phyloP scores from a whole-genome alignment of 2,888 invertebrate species.

The Athrips mouffetella region DNA sequence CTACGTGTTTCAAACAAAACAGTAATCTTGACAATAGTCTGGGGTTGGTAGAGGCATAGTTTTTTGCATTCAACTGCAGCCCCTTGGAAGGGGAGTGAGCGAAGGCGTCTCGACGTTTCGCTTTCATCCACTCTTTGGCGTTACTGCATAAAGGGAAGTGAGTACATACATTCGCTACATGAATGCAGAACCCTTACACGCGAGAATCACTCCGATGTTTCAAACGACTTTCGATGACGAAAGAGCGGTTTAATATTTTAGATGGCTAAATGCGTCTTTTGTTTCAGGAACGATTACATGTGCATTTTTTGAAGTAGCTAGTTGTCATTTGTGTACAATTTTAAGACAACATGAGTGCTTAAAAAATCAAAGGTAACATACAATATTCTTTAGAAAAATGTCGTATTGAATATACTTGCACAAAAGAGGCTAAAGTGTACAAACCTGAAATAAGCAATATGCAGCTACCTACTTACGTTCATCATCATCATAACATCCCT shows the following conservation, averaged over 20 bases:
- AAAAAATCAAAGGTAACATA: too few species aligned
- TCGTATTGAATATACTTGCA: slow-evolving; percentile 27
- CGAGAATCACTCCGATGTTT: slow-evolving; percentile 59
- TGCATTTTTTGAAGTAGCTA: slow-evolving; percentile 43
- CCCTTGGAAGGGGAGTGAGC: slow-evolving; percentile 53
- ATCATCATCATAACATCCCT: too few species aligned
- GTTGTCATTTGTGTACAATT: slow-evolving; percentile 30
- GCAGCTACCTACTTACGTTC: slow-evolving; percentile 43
- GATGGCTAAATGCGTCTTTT: slow-evolving; percentile 69
- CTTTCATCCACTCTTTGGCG: slow-evolving; percentile 70
- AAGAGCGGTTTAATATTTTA: slow-evolving; percentile 68
- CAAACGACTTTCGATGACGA: slow-evolving; percentile 74
- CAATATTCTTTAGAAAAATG: too few species aligned
- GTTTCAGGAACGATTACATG: slow-evolving; percentile 51
- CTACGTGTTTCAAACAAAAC: slow-evolving; percentile 58
- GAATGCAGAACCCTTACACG: slow-evolving; percentile 50
- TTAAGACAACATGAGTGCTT: too few species aligned
- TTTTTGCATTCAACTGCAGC: slow-evolving; percentile 61
- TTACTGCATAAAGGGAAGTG: slow-evolving; percentile 63
- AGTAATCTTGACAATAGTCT: slow-evolving; percentile 63
- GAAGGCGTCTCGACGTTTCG: slow-evolving; percentile 60
- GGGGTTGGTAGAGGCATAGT: slow-evolving; percentile 55
- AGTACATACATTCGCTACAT: slow-evolving; percentile 39
- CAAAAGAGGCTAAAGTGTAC: slow-evolving; percentile 46
- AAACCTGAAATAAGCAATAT: slow-evolving; percentile 54